Base-by-base conservation (phyloP, 2,797 vertebrate species). In the Cottoperca gobio region DNA sequence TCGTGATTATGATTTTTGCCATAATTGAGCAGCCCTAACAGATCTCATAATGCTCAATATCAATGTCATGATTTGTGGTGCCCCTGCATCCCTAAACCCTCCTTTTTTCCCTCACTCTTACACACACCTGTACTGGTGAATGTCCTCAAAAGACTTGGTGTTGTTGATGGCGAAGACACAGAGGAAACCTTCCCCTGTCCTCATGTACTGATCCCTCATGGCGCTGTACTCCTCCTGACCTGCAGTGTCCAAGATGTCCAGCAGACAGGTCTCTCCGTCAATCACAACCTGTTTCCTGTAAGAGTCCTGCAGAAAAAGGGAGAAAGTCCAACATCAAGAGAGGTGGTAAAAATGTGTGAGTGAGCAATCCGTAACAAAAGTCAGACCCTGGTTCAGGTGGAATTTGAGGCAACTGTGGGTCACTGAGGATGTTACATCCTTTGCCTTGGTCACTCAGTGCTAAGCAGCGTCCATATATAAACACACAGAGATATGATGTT, bases 131-230 rank as follows among this genome's bases (percentile, higher is more conserved):
- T 99, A 99, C 95, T 99, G 97, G 93, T 99, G 98, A 95, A 99
- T 99, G 91, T 99, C 98, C 94, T 99, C 98, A 72, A 99, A 99
- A 80, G 97, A 99, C 79, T 99, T 99, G 83, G 96, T 97, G 90
- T 99, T 99, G 94, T 99, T 99, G 93, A 99, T 99, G 92, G 98
- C 98, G 94, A 99, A 99, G 73, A 99, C 97, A 89, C 98, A 99
- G 48, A 99, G 95, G 93, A 99, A 99, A 40, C 97, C 97, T 94
- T 99, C 98, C 66, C 98, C 98, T 71, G 98, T 99, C 90, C 98
- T 96, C 98, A 99, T 99, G 86, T 99, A 99, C 68, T 99, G 98
- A 92, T 99, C 98, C 81, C 98, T 96, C 98, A 99, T 99, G 81
- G 98, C 98, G 86, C 98, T 99, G 95, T 99, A 99, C 82, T 99